These are phyloP conservation scores for Epiblema foenella DNA, from an alignment of 2,888 invertebrate species.

Conservation along the genomic window DNA sequence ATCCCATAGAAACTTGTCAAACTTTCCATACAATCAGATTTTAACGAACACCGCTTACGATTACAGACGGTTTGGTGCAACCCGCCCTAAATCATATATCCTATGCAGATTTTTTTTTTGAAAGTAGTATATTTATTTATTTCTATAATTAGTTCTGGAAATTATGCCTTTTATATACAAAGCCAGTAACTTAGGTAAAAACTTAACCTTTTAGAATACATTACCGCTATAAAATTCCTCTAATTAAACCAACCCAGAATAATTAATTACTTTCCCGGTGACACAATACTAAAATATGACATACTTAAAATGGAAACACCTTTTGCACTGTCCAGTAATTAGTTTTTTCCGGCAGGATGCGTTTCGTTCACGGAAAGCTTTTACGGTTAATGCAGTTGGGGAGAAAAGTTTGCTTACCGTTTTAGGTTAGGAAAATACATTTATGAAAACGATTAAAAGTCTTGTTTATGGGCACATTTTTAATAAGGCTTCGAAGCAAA, in stretches of 20 bases:
- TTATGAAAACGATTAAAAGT: constrained; percentile 5
- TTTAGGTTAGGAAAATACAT: constrained; percentile 14
- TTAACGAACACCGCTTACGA: too few species aligned
- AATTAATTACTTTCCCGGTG: not conserved
- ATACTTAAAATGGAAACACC: constrained; percentile 13
- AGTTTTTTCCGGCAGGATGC: constrained; percentile 38
- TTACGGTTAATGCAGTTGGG: constrained; percentile 34
- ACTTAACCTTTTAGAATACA: not conserved
- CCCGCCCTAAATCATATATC: too few species aligned
- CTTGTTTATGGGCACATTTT: not conserved
- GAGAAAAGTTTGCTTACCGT: constrained; percentile 18
- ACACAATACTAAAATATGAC: not conserved
- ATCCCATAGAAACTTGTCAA: too few species aligned
- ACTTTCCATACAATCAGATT: too few species aligned
- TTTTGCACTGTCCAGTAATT: constrained; percentile 24
- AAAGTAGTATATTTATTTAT: too few species aligned
- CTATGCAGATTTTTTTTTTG: too few species aligned
- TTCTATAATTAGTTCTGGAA: too few species aligned
- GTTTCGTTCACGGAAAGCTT: constrained; percentile 29
- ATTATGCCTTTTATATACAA: too few species aligned
- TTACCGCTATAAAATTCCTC: not conserved
- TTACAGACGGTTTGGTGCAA: too few species aligned
- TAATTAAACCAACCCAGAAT: not conserved
- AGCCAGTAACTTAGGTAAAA: not conserved
- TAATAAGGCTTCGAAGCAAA: not conserved